Conservation (phyloP, 2,888 invertebrate species). For the Amblyteles armatorius region DNA sequence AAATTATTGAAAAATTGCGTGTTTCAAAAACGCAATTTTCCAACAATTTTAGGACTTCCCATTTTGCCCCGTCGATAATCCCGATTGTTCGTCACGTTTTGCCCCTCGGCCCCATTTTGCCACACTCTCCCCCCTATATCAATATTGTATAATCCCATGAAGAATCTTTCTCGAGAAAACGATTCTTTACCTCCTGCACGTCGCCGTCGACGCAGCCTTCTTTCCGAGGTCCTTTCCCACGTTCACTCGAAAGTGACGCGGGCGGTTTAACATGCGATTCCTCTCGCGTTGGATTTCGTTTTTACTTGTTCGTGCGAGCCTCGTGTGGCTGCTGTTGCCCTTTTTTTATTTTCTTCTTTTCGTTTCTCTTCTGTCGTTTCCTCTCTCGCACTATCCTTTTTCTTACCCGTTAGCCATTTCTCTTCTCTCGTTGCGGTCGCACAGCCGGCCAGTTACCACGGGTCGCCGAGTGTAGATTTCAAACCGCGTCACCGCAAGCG, state of each 20-base stretch:
- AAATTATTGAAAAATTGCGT: no score
- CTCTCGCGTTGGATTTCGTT: conserved; percentile 54
- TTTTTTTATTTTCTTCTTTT: conserved; percentile 3
- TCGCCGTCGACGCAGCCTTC: conserved; percentile 17
- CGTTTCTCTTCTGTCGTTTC: conserved; percentile 22
- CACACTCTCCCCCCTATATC: no score
- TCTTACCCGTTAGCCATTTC: conserved; percentile 54
- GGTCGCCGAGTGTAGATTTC: conserved; percentile 63
- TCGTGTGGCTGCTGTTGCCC: conserved; percentile 13
- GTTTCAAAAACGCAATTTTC: no score
- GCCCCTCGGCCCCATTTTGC: no score
- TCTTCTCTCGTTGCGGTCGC: conserved; percentile 61
- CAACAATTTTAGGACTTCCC: no score
- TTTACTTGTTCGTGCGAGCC: conserved; percentile 42
- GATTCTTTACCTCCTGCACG: conserved; percentile 21
- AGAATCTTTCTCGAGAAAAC: background rate
- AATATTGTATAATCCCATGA: background rate
- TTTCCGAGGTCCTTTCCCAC: conserved; percentile 60
- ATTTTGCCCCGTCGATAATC: no score
- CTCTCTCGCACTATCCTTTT: conserved; percentile 24
- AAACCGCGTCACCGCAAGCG: conserved; percentile 61
- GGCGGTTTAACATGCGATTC: conserved; percentile 65
- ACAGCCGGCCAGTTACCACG: conserved; percentile 41
- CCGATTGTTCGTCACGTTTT: no score
- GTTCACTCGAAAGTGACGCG: conserved; percentile 62